These are phyloP conservation scores for Tiliacea citrago DNA, from an alignment of 2,888 invertebrate genomes.

Conservation along the genomic window DNA sequence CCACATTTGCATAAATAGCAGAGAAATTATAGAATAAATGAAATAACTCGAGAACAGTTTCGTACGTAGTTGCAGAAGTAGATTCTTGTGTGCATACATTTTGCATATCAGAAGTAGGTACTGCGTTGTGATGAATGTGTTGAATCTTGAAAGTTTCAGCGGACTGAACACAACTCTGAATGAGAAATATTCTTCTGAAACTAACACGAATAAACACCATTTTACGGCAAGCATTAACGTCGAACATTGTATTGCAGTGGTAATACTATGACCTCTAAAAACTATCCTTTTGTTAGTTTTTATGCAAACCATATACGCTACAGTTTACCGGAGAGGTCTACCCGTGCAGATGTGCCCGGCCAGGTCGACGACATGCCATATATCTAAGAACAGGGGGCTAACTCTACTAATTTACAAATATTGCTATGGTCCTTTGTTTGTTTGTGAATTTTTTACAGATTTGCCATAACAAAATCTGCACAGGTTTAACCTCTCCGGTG, in stretches of 20 bases:
- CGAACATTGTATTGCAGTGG: not conserved
- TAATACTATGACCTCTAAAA: not conserved
- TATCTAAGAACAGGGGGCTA: not conserved
- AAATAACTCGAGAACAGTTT: constrained; percentile 24
- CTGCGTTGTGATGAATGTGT: constrained; percentile 11
- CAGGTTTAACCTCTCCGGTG: too few relatives aligned
- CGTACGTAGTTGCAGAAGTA: not conserved
- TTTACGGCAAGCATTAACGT: not conserved
- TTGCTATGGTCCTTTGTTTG: too few relatives aligned
- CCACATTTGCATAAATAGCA: constrained; percentile 1
- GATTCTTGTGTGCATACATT: constrained; percentile 36
- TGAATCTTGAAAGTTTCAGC: constrained; percentile 17
- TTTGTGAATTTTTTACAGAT: not conserved
- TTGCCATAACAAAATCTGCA: not conserved
- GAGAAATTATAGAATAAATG: constrained; percentile 28
- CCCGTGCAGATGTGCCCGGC: too few relatives aligned
- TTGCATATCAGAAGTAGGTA: constrained; percentile 33
- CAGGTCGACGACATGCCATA: not conserved
- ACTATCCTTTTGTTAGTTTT: not conserved
- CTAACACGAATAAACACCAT: not conserved
- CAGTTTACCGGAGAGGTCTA: not conserved
- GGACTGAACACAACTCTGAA: constrained; percentile 7
- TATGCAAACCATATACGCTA: not conserved
- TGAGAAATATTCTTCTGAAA: constrained; percentile 11
- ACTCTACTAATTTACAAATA: not conserved